These are phyloP conservation scores for Elmis aenea DNA, from an alignment of 2,888 invertebrate species.

Conservation along the genomic window DNA sequence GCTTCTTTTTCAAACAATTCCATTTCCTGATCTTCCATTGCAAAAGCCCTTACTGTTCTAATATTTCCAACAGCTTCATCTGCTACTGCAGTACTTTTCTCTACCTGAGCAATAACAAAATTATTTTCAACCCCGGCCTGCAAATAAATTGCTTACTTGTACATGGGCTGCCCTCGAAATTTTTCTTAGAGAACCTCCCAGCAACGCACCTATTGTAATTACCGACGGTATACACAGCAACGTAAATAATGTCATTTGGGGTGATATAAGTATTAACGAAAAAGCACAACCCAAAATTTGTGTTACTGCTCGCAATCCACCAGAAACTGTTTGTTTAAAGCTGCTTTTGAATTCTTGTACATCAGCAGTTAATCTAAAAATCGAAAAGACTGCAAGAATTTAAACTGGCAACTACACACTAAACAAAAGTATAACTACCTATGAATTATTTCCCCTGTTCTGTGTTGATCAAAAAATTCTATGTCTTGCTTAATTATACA, in stretches of 20 bases:
- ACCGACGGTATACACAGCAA: conserved; percentile 81
- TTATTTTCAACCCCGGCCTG: neutral
- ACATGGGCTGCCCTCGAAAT: conserved; percentile 77
- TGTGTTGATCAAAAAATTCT: conserved; percentile 83
- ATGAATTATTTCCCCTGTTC: conserved; percentile 89
- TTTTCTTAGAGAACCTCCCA: conserved; percentile 73
- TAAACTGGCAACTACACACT: conserved; percentile 4
- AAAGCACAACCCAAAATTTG: conserved; percentile 78
- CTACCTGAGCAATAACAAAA: conserved; percentile 52
- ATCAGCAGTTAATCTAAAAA: conserved; percentile 77
- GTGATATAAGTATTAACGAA: conserved; percentile 81
- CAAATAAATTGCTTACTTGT: conserved; percentile 54
- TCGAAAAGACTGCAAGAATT: conserved; percentile 9
- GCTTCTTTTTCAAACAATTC: conserved; percentile 70
- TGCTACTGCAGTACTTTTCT: conserved; percentile 81
- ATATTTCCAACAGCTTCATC: conserved; percentile 93
- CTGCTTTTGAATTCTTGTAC: conserved; percentile 97
- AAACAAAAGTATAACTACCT: conserved; percentile 51
- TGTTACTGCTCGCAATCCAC: conserved; percentile 80
- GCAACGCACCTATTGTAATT: conserved; percentile 75
- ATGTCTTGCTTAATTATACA: conserved; percentile 84
- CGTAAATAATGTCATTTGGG: conserved; percentile 81
- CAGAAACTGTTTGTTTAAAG: conserved; percentile 89
- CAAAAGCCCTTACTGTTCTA: conserved; percentile 89
- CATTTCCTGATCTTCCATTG: conserved; percentile 82